These are phyloP conservation scores for Axinella damicornis DNA, from an alignment of 37 sponge, comb jelly and placozoan species.

Conservation along the genomic window DNA sequence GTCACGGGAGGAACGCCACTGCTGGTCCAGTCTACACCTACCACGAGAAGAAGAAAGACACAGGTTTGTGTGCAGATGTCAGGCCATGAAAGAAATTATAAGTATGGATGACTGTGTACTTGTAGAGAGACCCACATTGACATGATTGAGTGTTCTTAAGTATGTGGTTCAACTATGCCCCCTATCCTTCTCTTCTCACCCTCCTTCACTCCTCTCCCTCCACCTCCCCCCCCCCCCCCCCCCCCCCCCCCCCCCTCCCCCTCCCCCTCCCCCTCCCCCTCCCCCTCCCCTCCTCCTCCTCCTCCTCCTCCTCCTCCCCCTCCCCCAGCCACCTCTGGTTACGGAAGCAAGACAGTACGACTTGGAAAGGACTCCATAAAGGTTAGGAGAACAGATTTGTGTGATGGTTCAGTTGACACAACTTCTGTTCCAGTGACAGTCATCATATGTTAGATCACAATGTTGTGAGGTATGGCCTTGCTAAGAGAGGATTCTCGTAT, in stretches of 20 bases:
- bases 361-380: slow-evolving; percentile 81
- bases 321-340: slow-evolving; percentile 63
- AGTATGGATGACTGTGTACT: not conserved
- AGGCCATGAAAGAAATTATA: not conserved
- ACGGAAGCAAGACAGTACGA: slow-evolving; percentile 71
- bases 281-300: not conserved
- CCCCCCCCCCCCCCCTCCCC: no score
- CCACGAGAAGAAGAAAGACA: slow-evolving; percentile 93
- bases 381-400: slow-evolving; percentile 32
- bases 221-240: no score
- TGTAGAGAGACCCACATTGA: no score
- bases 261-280: no score
- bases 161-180: no score
- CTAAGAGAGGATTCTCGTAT: not conserved
- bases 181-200: no score
- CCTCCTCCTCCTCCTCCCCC: not conserved
- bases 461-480: not conserved
- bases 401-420: not conserved
- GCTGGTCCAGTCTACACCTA: slow-evolving; percentile 94
- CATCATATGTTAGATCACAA: no score
- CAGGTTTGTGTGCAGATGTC: slow-evolving; percentile 61
- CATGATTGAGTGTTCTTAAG: no score
- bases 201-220: no score
- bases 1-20: slow-evolving; percentile 93
- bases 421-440: no score